Conservation (phyloP, 2,797 vertebrate genomes). For the Ctenopoma multispine region DNA sequence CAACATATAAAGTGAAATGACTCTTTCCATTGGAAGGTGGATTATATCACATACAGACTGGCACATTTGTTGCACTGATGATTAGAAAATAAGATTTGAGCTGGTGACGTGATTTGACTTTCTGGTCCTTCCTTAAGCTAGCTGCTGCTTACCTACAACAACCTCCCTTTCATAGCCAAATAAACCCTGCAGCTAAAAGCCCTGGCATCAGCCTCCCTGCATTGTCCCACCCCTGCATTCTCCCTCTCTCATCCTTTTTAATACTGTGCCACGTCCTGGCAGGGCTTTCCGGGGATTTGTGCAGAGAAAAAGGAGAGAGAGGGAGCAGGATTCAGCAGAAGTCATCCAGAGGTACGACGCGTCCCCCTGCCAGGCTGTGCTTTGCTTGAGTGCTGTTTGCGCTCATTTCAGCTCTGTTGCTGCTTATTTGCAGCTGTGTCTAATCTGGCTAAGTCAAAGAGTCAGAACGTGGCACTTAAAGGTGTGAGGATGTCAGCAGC, state of each 20-base stretch:
- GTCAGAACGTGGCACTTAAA: slow-evolving; percentile 43
- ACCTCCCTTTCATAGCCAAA: slow-evolving; percentile 48
- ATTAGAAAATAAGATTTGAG: slow-evolving; percentile 35
- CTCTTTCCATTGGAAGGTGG: slow-evolving; percentile 16
- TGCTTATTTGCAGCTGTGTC: slow-evolving; percentile 51
- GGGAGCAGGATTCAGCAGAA: slow-evolving; percentile 89
- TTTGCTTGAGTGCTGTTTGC: slow-evolving; percentile 33
- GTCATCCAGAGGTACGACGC: slow-evolving; percentile 92
- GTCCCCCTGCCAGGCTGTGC: slow-evolving; percentile 31
- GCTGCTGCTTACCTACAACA: slow-evolving; percentile 47
- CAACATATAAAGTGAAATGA: not conserved
- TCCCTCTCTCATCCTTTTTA: slow-evolving; percentile 75
- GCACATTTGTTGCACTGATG: slow-evolving; percentile 21
- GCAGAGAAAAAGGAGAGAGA: slow-evolving; percentile 92
- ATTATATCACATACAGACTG: slow-evolving; percentile 21
- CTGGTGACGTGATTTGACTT: slow-evolving; percentile 36
- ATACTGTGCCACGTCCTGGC: slow-evolving; percentile 85
- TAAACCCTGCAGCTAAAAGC: slow-evolving; percentile 66
- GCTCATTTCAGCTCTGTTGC: slow-evolving; percentile 30
- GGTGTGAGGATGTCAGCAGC: slow-evolving; percentile 41
- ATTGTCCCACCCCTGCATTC: slow-evolving; percentile 61
- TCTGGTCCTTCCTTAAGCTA: slow-evolving; percentile 49
- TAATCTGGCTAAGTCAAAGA: slow-evolving; percentile 56
- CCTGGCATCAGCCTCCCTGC: slow-evolving; percentile 57
- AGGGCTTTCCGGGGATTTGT: slow-evolving; percentile 94